phyloP scores from a whole-genome alignment of 2,888 invertebrate genomes.

The Dromius quadrimaculatus region DNA sequence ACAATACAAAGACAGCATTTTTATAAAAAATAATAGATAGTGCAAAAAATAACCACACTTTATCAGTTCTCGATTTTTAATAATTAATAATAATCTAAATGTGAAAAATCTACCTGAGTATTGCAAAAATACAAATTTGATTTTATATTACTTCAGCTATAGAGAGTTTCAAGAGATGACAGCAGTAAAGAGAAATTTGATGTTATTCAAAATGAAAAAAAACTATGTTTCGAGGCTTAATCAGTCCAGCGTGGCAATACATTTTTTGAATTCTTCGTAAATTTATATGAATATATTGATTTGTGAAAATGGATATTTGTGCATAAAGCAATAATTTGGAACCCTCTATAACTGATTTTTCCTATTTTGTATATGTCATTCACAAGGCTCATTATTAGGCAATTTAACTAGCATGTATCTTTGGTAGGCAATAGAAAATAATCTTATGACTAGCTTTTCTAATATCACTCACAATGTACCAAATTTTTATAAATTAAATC shows the following conservation, averaged over 20 bases:
- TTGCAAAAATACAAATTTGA: conserved; percentile 58
- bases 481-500: conserved; percentile 35
- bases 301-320: too few species aligned
- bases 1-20: conserved; percentile 27
- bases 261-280: too few species aligned
- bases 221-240: too few species aligned
- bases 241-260: too few species aligned
- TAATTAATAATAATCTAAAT: conserved; percentile 43
- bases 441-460: conserved; percentile 63
- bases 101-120: conserved; percentile 59
- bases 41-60: conserved; percentile 31
- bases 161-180: too few species aligned
- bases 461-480: conserved; percentile 62
- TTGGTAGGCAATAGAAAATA: conserved; percentile 62
- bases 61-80: conserved; percentile 44
- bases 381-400: conserved; percentile 15
- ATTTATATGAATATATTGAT: too few species aligned
- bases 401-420: conserved; percentile 61
- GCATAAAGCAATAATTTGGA: too few species aligned
- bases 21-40: conserved; percentile 42
- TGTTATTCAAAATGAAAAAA: too few species aligned
- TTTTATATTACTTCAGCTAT: neutral
- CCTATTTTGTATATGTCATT: conserved; percentile 27
- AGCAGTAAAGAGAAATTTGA: too few species aligned
- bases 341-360: too few species aligned